phyloP scores from a whole-genome alignment of 2,797 vertebrate genomes.

The Neomorphus geoffroyi region DNA sequence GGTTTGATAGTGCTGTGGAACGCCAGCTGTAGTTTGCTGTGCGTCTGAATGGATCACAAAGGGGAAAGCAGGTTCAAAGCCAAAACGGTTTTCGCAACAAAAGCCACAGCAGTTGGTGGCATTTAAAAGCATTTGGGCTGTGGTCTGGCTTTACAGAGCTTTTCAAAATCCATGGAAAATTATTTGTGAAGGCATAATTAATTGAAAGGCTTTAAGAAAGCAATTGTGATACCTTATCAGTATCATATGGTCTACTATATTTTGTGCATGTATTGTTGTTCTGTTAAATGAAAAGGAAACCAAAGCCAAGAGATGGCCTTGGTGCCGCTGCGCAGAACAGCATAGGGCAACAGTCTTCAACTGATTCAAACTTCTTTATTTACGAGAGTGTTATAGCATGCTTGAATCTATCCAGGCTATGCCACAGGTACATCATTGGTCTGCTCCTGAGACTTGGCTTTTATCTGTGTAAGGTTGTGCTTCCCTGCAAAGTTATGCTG shows the following conservation, averaged over 20 bases:
- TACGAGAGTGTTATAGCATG: too few species aligned
- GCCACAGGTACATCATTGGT: not conserved
- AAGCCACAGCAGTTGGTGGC: not conserved
- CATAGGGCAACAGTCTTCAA: fast-evolving
- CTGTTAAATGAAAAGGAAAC: not conserved
- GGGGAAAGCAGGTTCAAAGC: not conserved
- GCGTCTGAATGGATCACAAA: not conserved
- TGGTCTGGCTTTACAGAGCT: not conserved
- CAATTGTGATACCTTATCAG: not conserved
- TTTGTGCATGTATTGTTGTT: not conserved
- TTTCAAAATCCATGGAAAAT: not conserved
- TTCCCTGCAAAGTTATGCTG: not conserved
- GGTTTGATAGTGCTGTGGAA: not conserved
- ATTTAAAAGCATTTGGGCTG: not conserved
- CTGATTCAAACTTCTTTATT: too few species aligned
- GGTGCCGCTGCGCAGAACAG: fast-evolving
- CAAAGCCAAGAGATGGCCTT: not conserved
- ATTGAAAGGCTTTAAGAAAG: not conserved
- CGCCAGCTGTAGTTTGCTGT: not conserved
- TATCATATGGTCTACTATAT: not conserved
- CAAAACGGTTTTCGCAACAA: not conserved
- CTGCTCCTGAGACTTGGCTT: not conserved
- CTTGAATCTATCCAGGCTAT: too few species aligned
- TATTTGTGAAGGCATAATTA: not conserved
- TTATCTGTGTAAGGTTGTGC: fast-evolving